Percentiles rank a stretch among this genome's conserved stretches.
These are phyloP conservation scores for Spilosoma lubricipeda DNA, from an alignment of 2,888 invertebrate genomes.

Conservation along the genomic window DNA sequence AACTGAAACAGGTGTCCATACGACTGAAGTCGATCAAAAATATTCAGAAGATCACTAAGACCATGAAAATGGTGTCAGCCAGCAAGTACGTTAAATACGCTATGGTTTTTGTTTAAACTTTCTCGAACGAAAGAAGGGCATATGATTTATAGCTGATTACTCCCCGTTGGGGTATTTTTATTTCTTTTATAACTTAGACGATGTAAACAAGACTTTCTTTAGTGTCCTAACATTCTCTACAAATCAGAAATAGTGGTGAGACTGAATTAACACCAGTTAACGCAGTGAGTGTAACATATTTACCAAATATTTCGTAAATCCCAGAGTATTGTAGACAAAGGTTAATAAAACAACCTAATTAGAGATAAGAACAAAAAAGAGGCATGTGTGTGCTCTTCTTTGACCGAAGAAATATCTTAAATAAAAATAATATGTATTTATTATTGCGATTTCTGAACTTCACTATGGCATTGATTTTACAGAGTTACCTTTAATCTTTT, in stretches of 20 bases:
- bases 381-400: no score
- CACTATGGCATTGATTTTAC: no score
- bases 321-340: background rate
- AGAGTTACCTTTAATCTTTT: no score
- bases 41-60: conserved; percentile 94
- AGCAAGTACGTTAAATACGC: conserved; percentile 76
- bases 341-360: background rate
- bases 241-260: no score
- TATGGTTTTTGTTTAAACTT: background rate
- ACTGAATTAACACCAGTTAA: no score
- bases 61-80: conserved; percentile 94
- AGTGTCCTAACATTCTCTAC: no score
- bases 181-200: no score
- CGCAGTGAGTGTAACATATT: no score
- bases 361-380: background rate
- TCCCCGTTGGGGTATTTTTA: background rate
- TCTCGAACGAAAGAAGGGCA: background rate
- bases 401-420: background rate
- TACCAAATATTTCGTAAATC: no score
- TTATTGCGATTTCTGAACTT: background rate
- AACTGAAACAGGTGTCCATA: conserved; percentile 90
- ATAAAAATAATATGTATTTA: background rate
- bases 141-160: background rate
- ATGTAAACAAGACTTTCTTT: no score
- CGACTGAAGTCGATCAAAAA: conserved; percentile 92